A percentile compares a stretch with the other conserved stretches of the same genome.
Evolutionary conservation across 2,113 vertebrate genomes (phyloP).

Genomic region (Nematolebias whitei): DNA sequence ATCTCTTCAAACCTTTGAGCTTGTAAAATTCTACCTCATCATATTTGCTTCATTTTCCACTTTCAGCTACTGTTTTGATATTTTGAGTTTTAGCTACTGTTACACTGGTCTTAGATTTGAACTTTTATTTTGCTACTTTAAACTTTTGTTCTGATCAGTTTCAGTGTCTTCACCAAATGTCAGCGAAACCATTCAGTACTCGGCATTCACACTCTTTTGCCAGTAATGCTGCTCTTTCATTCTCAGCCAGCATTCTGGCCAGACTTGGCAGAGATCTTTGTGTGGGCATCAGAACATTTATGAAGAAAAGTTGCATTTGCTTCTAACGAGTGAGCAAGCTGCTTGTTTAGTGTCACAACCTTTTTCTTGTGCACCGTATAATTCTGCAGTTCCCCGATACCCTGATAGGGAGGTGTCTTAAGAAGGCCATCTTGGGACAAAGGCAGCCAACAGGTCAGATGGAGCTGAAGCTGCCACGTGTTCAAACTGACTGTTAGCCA

Average conservation of each 20-base stretch:
- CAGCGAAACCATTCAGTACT: no score
- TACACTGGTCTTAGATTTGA: no score
- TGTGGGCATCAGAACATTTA: background rate
- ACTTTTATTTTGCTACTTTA: no score
- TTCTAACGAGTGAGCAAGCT: constrained; percentile 1
- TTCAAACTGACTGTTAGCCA: constrained; percentile 26
- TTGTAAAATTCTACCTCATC: no score
- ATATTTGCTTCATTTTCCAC: no score
- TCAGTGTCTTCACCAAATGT: no score
- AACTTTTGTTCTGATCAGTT: no score
- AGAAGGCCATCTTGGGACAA: constrained; percentile 35
- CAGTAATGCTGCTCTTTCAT: no score
- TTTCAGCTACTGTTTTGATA: no score
- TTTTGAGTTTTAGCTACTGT: no score
- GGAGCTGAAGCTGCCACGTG: constrained; percentile 48
- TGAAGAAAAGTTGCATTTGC: background rate
- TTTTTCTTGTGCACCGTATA: constrained; percentile 10
- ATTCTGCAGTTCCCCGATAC: constrained; percentile 15
- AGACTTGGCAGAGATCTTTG: background rate
- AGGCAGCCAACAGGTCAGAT: constrained; percentile 43
- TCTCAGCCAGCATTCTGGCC: background rate
- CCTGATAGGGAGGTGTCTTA: constrained; percentile 15
- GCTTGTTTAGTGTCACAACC: constrained; percentile 4
- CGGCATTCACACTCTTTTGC: no score
- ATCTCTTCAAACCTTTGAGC: no score